Percentiles rank a stretch among this genome's conserved stretches.
Conservation (phyloP, 2,888 invertebrate species). For the Drosophila vallismaia region DNA sequence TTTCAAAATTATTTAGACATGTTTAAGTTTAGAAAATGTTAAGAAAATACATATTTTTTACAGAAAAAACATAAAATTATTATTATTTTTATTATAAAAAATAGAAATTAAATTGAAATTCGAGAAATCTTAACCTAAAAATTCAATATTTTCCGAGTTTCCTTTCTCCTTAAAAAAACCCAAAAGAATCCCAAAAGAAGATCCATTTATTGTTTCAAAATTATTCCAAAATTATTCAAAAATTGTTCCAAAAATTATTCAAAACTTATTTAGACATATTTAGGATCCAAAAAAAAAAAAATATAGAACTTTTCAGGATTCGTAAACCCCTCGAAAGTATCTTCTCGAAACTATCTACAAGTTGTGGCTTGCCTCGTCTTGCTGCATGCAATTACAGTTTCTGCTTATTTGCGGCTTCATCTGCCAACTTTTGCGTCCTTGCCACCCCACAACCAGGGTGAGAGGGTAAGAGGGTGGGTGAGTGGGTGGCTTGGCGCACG, state of each 20-base stretch:
- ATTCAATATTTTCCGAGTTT: too few species aligned
- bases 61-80: too few species aligned
- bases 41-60: too few species aligned
- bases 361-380: constrained; percentile 1
- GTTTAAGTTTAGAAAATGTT: too few species aligned
- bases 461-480: background rate
- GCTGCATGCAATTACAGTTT: constrained; percentile 64
- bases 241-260: background rate
- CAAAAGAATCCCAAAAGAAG: too few species aligned
- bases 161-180: too few species aligned
- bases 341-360: background rate
- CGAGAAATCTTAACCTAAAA: too few species aligned
- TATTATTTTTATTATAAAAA: too few species aligned
- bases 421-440: constrained; percentile 18
- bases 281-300: background rate
- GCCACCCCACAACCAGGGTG: background rate
- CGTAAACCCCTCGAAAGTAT: background rate
- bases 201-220: too few species aligned
- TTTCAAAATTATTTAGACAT: too few species aligned
- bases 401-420: constrained; percentile 70
- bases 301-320: background rate
- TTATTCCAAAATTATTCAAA: background rate
- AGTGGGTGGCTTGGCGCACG: constrained; percentile 31
- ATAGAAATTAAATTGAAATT: too few species aligned
- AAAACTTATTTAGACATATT: background rate